Conservation (phyloP, 2,888 invertebrate genomes). For the Leucophenga maculata region DNA sequence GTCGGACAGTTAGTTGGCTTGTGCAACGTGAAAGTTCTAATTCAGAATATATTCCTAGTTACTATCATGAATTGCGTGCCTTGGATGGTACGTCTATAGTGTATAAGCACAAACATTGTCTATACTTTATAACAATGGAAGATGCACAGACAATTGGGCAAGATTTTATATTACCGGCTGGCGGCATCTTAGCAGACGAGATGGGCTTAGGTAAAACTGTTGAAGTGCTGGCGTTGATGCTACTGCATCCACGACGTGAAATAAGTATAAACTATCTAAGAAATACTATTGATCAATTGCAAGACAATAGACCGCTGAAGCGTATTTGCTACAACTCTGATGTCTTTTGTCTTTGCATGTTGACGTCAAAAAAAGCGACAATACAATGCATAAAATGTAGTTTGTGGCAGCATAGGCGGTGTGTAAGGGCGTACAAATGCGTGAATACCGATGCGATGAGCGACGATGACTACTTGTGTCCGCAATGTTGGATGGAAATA, state of each 20-base stretch:
- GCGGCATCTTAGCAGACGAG: conserved; percentile 85
- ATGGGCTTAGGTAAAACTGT: conserved; percentile 89
- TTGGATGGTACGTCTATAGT: conserved; percentile 46
- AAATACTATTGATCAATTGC: conserved; percentile 33
- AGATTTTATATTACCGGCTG: conserved; percentile 73
- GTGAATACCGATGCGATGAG: conserved; percentile 19
- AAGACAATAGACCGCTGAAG: conserved; percentile 39
- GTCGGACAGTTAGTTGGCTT: conserved; percentile 81
- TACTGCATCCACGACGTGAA: conserved; percentile 73
- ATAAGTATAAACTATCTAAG: not conserved
- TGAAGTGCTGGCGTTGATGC: conserved; percentile 79
- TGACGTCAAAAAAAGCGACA: conserved; percentile 38
- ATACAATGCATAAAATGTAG: conserved; percentile 76
- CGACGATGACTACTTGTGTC: conserved; percentile 74
- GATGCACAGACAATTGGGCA: conserved; percentile 26
- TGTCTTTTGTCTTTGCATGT: conserved; percentile 71
- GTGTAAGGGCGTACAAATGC: conserved; percentile 72
- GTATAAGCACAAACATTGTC: conserved; percentile 61
- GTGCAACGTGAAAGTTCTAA: conserved; percentile 74
- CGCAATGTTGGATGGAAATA: conserved; percentile 76
- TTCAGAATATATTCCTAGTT: conserved; percentile 36
- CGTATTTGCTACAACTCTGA: not conserved
- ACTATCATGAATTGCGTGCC: conserved; percentile 48
- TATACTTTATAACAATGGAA: conserved; percentile 44
- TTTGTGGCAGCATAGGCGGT: conserved; percentile 77